Evolutionary conservation across 2,113 vertebrate species (phyloP).

Genomic region (Columba janthina): DNA sequence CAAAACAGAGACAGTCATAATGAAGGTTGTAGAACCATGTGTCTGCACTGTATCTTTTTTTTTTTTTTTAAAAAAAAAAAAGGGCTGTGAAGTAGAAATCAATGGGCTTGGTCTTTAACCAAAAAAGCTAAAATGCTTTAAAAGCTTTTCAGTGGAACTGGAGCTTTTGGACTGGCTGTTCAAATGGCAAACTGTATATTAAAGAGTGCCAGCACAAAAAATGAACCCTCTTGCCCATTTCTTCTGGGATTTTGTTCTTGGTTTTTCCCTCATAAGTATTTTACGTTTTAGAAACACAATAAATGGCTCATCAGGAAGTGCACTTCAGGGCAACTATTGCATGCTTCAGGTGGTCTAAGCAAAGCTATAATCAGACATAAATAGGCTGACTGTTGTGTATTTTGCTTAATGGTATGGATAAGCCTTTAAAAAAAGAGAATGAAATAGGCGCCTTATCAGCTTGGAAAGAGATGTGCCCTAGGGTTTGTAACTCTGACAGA

Average conservation of each 20-base stretch:
- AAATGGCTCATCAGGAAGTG: background rate
- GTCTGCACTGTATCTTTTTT: background rate
- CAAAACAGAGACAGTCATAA: background rate
- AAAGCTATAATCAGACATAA: background rate
- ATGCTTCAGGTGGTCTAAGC: background rate
- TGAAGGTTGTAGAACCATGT: background rate
- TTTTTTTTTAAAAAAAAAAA: background rate
- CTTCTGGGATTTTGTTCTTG: background rate
- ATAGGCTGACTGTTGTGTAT: background rate
- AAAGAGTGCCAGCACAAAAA: background rate
- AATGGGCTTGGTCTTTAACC: background rate
- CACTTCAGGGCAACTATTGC: background rate
- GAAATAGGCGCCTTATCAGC: background rate
- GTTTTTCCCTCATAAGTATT: background rate
- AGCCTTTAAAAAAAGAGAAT: background rate
- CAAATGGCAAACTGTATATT: background rate
- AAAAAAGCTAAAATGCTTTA: background rate
- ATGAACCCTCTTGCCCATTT: background rate
- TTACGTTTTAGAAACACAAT: background rate
- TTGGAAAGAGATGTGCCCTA: background rate
- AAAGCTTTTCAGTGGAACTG: background rate
- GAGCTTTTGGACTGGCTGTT: background rate
- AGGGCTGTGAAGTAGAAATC: background rate
- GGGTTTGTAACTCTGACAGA: background rate
- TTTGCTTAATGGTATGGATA: background rate